phyloP scores from a whole-genome alignment of 2,888 invertebrate genomes.

The Drosophila affinis region DNA sequence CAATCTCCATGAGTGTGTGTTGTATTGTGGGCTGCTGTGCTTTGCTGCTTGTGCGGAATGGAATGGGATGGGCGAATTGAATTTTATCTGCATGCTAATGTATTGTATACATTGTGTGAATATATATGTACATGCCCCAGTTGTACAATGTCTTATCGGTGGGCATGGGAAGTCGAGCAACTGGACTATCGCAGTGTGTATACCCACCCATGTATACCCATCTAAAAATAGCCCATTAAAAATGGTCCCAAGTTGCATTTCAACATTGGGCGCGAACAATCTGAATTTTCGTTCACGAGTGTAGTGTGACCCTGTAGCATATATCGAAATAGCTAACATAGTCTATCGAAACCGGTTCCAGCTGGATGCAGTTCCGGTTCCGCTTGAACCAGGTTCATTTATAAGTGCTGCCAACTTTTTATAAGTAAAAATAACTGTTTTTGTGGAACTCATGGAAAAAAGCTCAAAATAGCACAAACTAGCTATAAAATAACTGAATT shows the following conservation, averaged over 20 bases:
- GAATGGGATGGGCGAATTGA: not conserved
- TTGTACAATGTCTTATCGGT: constrained; percentile 14
- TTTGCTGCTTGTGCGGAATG: not conserved
- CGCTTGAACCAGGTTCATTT: too few relatives aligned
- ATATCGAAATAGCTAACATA: too few relatives aligned
- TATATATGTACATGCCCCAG: not conserved
- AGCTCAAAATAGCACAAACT: too few relatives aligned
- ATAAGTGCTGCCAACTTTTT: too few relatives aligned
- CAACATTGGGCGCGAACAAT: constrained; percentile 8
- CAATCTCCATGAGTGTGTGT: not conserved
- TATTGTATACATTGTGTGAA: constrained; percentile 10
- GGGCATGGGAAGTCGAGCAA: constrained; percentile 8
- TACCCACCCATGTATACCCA: not conserved
- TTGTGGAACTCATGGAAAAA: too few relatives aligned
- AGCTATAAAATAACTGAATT: too few relatives aligned
- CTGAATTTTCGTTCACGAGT: constrained; percentile 6
- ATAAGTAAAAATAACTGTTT: too few relatives aligned
- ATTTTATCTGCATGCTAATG: constrained; percentile 27
- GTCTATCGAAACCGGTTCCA: too few relatives aligned
- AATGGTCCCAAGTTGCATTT: not conserved
- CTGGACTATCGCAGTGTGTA: constrained; percentile 8
- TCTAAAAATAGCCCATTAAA: constrained; percentile 4
- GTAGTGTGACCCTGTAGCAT: constrained; percentile 13
- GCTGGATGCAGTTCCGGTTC: too few relatives aligned
- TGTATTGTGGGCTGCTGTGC: not conserved